Base-by-base conservation (phyloP, 2,888 invertebrate species). In the Bibio marci region DNA sequence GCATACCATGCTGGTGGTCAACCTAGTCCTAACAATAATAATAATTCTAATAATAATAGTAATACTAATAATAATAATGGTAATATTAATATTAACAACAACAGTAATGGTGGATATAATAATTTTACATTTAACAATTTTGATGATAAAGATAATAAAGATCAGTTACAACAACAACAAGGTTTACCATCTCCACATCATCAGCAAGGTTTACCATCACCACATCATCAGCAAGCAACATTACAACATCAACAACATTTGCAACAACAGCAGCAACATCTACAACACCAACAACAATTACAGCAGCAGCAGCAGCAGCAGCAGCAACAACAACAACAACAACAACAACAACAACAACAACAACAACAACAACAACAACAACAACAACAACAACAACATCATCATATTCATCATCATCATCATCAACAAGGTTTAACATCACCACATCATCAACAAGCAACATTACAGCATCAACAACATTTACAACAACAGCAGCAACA, bases 271-370 rank as follows among this genome's bases (percentile, higher is more conserved):
- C 11, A 37, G 39, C 15, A 33, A 48, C 64, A 58, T 45, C 65
- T 61, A 46, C 59, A 60, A 48, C 65, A 65, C 19, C 61, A 59
- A 22, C 62, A 59, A 44, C 40, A 41, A 8, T 44, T 45, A 14
- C 45, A 45, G 19, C 48, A 46, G 19, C 43, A 44, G 14, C 44
- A 42, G 30, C 46, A 45, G 31, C 46, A 45, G n/a, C 27, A 51
- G 60, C 54, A 63, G 67, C 52, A 65, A 73, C 59, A 68, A 70
- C 50, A 77, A 44, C 56, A 41, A 43, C 45, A 47, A 28, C 55
- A 52, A 48, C 52, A 77, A 69, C 63, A 79, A 46, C 62, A 35
- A 14, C 13, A 26, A 14, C 35, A 36, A 28, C 35, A 36, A n/a
- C n/a, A n/a, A 26, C 14, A n/a, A 35, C 4, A 35, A n/a, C n/a